These are phyloP conservation scores for Motacilla alba DNA, from an alignment of 2,113 vertebrate genomes.

Conservation along the genomic window DNA sequence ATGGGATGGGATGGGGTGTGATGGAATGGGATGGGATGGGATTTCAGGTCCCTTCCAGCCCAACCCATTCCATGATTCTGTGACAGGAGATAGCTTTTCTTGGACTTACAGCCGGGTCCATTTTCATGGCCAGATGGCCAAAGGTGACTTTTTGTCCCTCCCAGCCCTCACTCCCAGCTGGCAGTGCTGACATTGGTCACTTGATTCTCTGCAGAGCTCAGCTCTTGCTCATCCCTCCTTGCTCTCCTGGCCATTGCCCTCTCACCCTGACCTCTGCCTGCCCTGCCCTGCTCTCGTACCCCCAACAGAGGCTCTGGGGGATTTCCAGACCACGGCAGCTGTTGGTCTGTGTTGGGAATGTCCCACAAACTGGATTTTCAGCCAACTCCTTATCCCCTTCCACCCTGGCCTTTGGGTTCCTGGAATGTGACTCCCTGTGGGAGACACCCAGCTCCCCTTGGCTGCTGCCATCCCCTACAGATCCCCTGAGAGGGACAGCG, in stretches of 20 bases:
- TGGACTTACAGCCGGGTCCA: not conserved
- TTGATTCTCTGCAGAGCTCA: not conserved
- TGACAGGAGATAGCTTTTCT: not conserved
- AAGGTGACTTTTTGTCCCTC: not conserved
- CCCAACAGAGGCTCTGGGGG: not conserved
- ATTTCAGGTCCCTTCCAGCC: not conserved
- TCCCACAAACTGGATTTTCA: not conserved
- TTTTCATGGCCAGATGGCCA: not conserved
- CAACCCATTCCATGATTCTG: accelerated
- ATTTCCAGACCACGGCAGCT: not conserved
- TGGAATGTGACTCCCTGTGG: not conserved
- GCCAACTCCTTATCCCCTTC: not conserved
- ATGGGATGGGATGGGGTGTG: too few species aligned
- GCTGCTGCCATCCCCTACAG: not conserved
- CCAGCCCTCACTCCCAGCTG: not conserved
- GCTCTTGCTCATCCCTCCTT: not conserved
- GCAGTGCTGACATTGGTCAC: not conserved
- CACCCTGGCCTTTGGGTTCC: not conserved
- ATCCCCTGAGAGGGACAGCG: not conserved
- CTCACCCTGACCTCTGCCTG: not conserved
- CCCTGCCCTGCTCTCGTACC: not conserved
- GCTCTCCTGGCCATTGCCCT: not conserved
- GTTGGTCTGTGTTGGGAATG: not conserved
- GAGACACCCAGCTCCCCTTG: accelerated
- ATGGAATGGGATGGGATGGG: accelerated